phyloP scores from a whole-genome alignment of 2,888 invertebrate genomes.

The Macrophya alboannulata region DNA sequence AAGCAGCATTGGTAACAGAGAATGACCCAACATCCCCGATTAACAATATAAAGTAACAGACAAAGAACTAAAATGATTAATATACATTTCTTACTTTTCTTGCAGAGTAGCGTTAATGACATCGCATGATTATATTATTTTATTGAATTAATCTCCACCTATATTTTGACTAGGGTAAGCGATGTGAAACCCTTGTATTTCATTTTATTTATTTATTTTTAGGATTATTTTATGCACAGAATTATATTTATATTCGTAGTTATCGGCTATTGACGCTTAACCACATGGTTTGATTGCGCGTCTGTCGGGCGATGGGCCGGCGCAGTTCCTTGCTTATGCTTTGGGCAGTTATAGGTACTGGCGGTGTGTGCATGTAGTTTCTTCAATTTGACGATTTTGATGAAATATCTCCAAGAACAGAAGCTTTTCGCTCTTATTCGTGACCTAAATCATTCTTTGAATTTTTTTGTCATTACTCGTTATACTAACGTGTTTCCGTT shows the following conservation, averaged over 20 bases:
- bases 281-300: constrained; percentile 53
- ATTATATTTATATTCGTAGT: constrained; percentile 56
- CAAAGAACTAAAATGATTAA: neutral
- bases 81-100: neutral
- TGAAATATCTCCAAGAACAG: neutral
- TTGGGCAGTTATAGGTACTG: constrained; percentile 57
- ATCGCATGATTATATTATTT: constrained; percentile 32
- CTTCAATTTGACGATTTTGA: neutral
- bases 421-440: neutral
- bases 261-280: constrained; percentile 47
- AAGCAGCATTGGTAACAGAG: neutral
- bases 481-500: neutral
- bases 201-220: constrained; percentile 3
- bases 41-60: neutral
- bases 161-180: neutral
- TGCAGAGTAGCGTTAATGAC: constrained; percentile 10
- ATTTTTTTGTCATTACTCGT: neutral
- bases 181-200: neutral
- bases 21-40: neutral
- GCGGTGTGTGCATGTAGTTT: constrained; percentile 50
- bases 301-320: constrained; percentile 54
- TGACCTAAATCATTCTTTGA: neutral
- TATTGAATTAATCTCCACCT: neutral
- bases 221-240: constrained; percentile 48
- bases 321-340: constrained; percentile 57